Evolutionary conservation across 2,797 vertebrate species (phyloP), one percentile per base, ranked within the genome.

Genomic region (Protosalanx chinensis): DNA sequence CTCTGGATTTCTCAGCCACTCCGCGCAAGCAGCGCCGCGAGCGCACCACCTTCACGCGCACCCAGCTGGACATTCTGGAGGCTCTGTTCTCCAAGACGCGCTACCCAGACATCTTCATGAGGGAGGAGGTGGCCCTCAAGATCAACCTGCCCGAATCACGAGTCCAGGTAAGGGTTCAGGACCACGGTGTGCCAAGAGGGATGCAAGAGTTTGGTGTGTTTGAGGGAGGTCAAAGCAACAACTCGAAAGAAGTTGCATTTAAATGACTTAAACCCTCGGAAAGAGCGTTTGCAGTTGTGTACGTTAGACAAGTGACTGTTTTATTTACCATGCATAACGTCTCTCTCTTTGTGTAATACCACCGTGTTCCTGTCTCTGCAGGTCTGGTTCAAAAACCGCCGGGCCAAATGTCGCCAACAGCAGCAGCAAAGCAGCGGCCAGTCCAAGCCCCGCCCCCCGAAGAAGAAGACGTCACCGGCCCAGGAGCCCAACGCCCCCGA

Each of bases 61-160:
- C 96, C 0, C 97, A 98, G 86, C 95, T 98, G 82, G 97, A 98
- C 89, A 97, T 98, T 85, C 81, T 98, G 84, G 97, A 98, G 88
- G 91, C 96, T 2, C 93, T 97, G 88, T 98, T 98, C 92, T 96
- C 97, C 74, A 98, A 98, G 85, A 98, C 97, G 37, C 95, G 97
- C 88, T 98, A 98, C 86, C 97, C 97, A 0, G 97, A 98, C 91
- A 98, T 98, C 93, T 98, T 98, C 85, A 98, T 98, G 97, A 92
- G 97, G n/a, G 97, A 98, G 87, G 97, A 98, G 86, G 92, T 98
- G 92, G 97, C 97, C 61, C 92, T 98, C 79, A 95, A 97, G 82
- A 98, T 98, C 86, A 97, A 96, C 85, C 94, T 98, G 85, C 98
- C 97, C 0, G 97, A 98, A 89, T 98, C 97, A 78, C 93, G 96